A percentile compares a stretch with the other conserved stretches of the same genome.
Evolutionary conservation across 2,888 invertebrate genomes (phyloP).

Genomic region (Thyatira batis): DNA sequence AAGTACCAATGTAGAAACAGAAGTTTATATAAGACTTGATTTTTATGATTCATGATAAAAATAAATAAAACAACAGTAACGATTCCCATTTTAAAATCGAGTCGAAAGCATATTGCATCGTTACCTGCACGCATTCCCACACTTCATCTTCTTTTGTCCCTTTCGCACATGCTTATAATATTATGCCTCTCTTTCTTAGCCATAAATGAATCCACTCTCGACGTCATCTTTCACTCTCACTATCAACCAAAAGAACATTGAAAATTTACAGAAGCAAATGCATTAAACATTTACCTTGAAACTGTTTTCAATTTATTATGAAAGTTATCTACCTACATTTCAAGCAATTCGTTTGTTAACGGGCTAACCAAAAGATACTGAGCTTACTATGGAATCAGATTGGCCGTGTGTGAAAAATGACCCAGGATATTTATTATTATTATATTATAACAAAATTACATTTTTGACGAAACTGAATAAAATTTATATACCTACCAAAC

Average conservation of each 20-base stretch:
- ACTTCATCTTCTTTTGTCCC: constrained; percentile 49
- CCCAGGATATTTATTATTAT: too few relatives aligned
- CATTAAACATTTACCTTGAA: neutral
- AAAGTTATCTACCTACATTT: neutral
- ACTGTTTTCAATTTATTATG: too few relatives aligned
- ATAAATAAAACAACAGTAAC: constrained; percentile 11
- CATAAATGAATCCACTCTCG: constrained; percentile 52
- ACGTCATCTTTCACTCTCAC: constrained; percentile 81
- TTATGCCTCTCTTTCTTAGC: constrained; percentile 31
- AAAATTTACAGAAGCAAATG: constrained; percentile 41
- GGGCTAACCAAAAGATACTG: too few relatives aligned
- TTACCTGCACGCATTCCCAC: constrained; percentile 76
- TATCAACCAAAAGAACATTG: constrained; percentile 57
- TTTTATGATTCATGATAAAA: neutral
- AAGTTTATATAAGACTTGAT: too few relatives aligned
- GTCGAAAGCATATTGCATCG: constrained; percentile 54
- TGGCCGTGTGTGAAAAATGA: too few relatives aligned
- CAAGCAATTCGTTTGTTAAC: too few relatives aligned
- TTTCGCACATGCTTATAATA: constrained; percentile 31
- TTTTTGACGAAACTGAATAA: too few relatives aligned
- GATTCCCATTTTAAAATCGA: constrained; percentile 31
- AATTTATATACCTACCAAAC: too few relatives aligned
- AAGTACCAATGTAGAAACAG: too few relatives aligned
- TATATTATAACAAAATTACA: too few relatives aligned
- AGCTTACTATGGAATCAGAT: too few relatives aligned